Evolutionary conservation across 2,888 invertebrate species (phyloP), one percentile per base, ranked within the genome.

Genomic region (Oligia strigilis): DNA sequence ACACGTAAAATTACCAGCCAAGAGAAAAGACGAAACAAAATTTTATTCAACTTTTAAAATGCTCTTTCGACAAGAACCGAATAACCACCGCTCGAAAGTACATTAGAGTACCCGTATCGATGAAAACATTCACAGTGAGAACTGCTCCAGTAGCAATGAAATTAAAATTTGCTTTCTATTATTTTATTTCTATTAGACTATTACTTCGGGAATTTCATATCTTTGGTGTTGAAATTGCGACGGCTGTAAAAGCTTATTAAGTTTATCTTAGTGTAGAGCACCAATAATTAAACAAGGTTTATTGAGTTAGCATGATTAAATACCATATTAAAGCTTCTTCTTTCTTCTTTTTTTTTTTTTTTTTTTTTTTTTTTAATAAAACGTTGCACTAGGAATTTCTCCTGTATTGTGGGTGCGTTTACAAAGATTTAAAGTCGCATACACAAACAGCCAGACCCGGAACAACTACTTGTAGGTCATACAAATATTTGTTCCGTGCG

Each of bases 81-180:
- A 81, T 78, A 52, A 60, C 49, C 43, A 66, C 11, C 36, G 43
- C 60, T 60, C n/a, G 17, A 0, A 60, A 29, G 65, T n/a, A 70
- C 58, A 69, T 84, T 65, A 73, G 6, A 71, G 52, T 80, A 55
- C 8, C 17, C 13, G 13, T 81, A 72, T 81, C 58, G 71, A 81
- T 85, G 71, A 85, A 83, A 76, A 72, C 71, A 81, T 72, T 85
- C 23, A 17, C 64, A 19, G n/a, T 6, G 29, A 2, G 17, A 72
- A 83, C 64, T 67, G 49, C n/a, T 85, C 6, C 67, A 67, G 55
- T n/a, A 46, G 55, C 69, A 85, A 85, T 82, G 23, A 85, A 74
- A 82, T 82, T 84, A 84, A 84, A 84, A 84, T 82, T 74, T 80
- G 85, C 69, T 73, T 70, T 65, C 14, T n/a, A n/a, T n/a, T n/a